Evolutionary conservation across 2,888 invertebrate species (phyloP).

Genomic region (Oligia strigilis): DNA sequence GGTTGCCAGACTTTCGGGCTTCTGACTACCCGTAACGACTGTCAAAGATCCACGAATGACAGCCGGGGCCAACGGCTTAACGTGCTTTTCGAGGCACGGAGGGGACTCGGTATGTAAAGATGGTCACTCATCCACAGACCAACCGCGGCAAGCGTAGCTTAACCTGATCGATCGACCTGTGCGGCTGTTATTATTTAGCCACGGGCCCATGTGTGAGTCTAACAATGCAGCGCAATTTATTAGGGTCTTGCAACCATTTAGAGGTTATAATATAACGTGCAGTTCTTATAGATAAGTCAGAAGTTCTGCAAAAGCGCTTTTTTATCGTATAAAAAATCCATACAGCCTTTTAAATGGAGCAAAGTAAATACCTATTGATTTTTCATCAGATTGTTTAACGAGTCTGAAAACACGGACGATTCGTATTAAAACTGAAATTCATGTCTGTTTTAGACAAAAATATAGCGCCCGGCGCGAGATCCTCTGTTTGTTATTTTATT

Average conservation of each 20-base stretch:
- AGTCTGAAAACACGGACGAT: constrained; percentile 75
- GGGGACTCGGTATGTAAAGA: too few species aligned
- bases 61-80: too few species aligned
- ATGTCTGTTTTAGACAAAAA: constrained; percentile 73
- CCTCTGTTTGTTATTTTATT: constrained; percentile 54
- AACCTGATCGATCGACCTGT: too few species aligned
- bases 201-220: not conserved
- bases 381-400: constrained; percentile 81
- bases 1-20: too few species aligned
- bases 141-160: too few species aligned
- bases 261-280: not conserved
- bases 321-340: not conserved
- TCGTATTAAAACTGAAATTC: constrained; percentile 76
- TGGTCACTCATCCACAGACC: too few species aligned
- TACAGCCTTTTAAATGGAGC: constrained; percentile 36
- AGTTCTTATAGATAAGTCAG: not conserved
- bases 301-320: not conserved
- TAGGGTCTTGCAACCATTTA: not conserved
- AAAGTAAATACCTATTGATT: constrained; percentile 71
- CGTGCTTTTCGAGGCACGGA: too few species aligned
- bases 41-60: too few species aligned
- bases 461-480: constrained; percentile 45
- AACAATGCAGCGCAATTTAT: not conserved
- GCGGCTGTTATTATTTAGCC: too few species aligned
- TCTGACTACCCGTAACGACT: too few species aligned